Conservation (phyloP, 2,113 vertebrate species). For the Euleptes europaea region DNA sequence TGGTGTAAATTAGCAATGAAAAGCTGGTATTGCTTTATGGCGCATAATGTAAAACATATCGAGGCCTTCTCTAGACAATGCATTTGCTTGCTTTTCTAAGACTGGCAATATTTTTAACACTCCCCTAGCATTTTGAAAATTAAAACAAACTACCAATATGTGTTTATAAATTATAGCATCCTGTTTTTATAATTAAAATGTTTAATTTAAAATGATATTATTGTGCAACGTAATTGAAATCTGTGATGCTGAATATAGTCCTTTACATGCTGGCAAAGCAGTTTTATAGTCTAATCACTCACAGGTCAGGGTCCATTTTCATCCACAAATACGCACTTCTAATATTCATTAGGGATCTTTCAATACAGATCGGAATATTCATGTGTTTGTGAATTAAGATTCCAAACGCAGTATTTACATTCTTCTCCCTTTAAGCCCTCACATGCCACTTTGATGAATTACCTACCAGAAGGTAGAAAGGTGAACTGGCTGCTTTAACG, state of each 20-base stretch:
- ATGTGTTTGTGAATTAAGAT: constrained; percentile 36
- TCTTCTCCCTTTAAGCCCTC: constrained; percentile 50
- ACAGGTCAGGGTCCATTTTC: neutral
- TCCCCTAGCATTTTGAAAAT: neutral
- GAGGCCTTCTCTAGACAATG: neutral
- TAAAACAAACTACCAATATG: neutral
- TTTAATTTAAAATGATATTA: constrained; percentile 25
- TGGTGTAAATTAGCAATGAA: neutral
- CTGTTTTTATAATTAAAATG: neutral
- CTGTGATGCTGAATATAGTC: neutral
- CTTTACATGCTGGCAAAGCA: neutral
- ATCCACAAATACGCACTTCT: neutral
- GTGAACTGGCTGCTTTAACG: constrained; percentile 54
- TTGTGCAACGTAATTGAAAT: constrained; percentile 26
- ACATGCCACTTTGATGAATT: constrained; percentile 52
- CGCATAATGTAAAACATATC: neutral
- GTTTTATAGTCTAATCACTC: neutral
- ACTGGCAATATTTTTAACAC: neutral
- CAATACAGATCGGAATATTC: constrained; percentile 44
- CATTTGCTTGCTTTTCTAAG: neutral
- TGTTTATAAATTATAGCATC: neutral
- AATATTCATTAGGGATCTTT: constrained; percentile 32
- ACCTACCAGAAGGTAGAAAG: constrained; percentile 39
- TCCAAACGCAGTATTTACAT: constrained; percentile 61
- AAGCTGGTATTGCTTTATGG: neutral